Percentiles rank a stretch among this genome's conserved stretches.
phyloP scores from a whole-genome alignment of 1,140 invertebrate genomes.

The Bombyx mori region ASM3026992v2 NC_085116.1:12995001-12995500 shows the following conservation, averaged over 20 bases:
- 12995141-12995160: conserved; percentile 5
- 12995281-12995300: conserved; percentile 28
- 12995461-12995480: background rate
- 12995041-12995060: too few relatives aligned
- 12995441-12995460: conserved; percentile 26
- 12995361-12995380: conserved; percentile 11
- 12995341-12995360: conserved; percentile 8
- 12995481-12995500: too few relatives aligned
- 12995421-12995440: background rate
- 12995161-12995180: conserved; percentile 38
- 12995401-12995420: background rate
- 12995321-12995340: conserved; percentile 2
- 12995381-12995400: conserved; percentile 10
- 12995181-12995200: conserved; percentile 63
- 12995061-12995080: background rate
- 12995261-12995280: conserved; percentile 34
- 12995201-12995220: conserved; percentile 45
- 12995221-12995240: conserved; percentile 45
- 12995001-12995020: too few relatives aligned
- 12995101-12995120: background rate
- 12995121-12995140: conserved; percentile 6
- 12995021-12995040: background rate
- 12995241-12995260: conserved; percentile 34
- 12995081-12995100: background rate
- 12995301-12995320: conserved; percentile 55